Base-by-base conservation (phyloP, 2,888 invertebrate genomes). In the Silvanus unidentatus region DNA sequence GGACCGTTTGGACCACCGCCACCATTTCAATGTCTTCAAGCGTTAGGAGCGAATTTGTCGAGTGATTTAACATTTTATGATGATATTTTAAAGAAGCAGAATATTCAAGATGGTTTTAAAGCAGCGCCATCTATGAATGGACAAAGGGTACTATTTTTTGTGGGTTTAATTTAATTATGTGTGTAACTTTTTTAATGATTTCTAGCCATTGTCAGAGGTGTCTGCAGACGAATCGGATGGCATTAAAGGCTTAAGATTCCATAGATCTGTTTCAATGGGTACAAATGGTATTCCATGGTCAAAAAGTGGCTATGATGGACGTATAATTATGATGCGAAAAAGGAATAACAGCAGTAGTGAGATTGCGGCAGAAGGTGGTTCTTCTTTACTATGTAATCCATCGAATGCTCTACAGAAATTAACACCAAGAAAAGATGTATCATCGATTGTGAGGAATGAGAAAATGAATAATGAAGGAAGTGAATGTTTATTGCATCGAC, bases 251-350 rank as follows among this genome's bases (percentile, higher is more conserved):
- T 73, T 81, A 10, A 76, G 82, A 41, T 89, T 92, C 53, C 91
- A 89, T 62, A 79, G 92, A 56, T 92, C 91, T 1, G 86, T 90
- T 50, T 92, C 92, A 0, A 91, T 92, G 87, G 90, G 90, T 8
- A 79, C 80, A 8, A 75, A 75, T 48, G 80, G 81, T 1, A 78
- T 77, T 2, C 78, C 80, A 0, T 81, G 70, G 77, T 79, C 69
- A 42, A 78, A 69, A 70, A 78, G 76, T 44, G 78, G 77, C 13
- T 73, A 75, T 40, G 79, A 79, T 48, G 77, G 77, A 2, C 68
- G 80, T 40, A 71, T 80, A 32, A 73, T 79, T 35, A 78, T 79
- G 73, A 77, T 81, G 69, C 73, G 84, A 11, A 78, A 82, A 50
- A 71, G 84, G 30, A 85, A 84, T 58, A 86, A 85, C 65, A 85